Conservation (phyloP, 35 echinoderm and acorn worm species). For the Antedon bifida region DNA sequence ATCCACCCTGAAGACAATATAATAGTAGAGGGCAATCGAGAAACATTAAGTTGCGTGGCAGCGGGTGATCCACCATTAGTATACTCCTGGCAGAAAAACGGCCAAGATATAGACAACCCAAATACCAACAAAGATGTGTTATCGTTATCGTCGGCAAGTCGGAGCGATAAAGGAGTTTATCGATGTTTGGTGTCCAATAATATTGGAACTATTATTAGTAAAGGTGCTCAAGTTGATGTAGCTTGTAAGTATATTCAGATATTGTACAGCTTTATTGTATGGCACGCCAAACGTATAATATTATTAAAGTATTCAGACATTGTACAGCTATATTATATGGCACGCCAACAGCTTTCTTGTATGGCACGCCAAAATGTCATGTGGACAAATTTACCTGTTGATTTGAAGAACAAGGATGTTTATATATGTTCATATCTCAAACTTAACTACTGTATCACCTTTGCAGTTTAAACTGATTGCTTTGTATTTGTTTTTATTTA, state of each 20-base stretch:
- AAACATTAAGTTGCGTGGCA: neutral
- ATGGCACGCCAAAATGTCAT: too few species aligned
- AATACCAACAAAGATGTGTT: neutral
- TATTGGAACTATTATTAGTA: slow-evolving; percentile 2
- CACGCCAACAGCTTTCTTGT: too few species aligned
- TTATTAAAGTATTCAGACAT: too few species aligned
- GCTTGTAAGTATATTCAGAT: slow-evolving; percentile 6
- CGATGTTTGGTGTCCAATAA: neutral
- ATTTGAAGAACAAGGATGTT: too few species aligned
- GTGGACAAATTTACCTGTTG: too few species aligned
- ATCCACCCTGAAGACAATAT: neutral
- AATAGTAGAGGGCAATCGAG: neutral
- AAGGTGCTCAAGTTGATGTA: neutral
- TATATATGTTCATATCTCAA: too few species aligned
- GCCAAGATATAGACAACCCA: neutral
- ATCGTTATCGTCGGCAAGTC: neutral
- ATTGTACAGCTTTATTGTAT: too few species aligned
- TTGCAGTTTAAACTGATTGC: too few species aligned
- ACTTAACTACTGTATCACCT: too few species aligned
- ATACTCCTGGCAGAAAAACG: slow-evolving; percentile 1
- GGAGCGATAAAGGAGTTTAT: neutral
- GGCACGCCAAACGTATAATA: too few species aligned
- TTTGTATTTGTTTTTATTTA: too few species aligned
- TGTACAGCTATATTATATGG: too few species aligned
- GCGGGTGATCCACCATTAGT: neutral